A percentile compares a stretch with the other conserved stretches of the same genome.
Evolutionary conservation across 1,140 invertebrate genomes (phyloP).

Genomic region (Calycopis cecrops): DNA sequence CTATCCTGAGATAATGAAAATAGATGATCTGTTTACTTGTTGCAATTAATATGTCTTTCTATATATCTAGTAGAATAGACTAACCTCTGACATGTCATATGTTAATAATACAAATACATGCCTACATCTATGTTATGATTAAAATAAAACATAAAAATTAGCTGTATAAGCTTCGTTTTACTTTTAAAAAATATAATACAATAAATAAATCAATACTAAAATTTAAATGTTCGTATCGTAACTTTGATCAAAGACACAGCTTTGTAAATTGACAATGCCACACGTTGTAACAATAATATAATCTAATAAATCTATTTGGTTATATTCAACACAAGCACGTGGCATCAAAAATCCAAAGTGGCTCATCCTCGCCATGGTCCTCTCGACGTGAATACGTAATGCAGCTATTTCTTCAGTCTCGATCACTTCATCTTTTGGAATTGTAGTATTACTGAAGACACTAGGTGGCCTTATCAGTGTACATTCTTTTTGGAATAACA

Average conservation of each 20-base stretch:
- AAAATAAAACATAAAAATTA: constrained; percentile 1
- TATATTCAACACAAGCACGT: constrained; percentile 9
- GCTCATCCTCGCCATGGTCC: constrained; percentile 1
- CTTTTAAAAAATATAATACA: too few species aligned
- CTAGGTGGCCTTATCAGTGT: constrained; percentile 9
- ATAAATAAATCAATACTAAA: too few species aligned
- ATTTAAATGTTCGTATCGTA: too few species aligned
- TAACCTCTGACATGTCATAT: background rate
- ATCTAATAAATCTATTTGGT: background rate
- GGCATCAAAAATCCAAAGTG: constrained; percentile 1
- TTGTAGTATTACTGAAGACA: background rate
- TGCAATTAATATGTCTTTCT: too few species aligned
- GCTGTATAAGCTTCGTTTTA: background rate
- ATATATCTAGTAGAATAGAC: too few species aligned
- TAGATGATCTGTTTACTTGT: too few species aligned
- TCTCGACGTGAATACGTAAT: constrained; percentile 13
- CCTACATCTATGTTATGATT: background rate
- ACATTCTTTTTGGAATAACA: background rate
- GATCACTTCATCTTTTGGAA: background rate
- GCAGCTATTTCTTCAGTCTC: constrained; percentile 7
- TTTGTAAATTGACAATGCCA: constrained; percentile 8
- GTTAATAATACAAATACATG: constrained; percentile 5
- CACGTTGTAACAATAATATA: background rate
- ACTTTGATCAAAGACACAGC: too few species aligned
- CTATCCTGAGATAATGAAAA: constrained; percentile 4